Evolutionary conservation across 2,113 vertebrate species (phyloP).

Genomic region (Glareola pratincola): DNA sequence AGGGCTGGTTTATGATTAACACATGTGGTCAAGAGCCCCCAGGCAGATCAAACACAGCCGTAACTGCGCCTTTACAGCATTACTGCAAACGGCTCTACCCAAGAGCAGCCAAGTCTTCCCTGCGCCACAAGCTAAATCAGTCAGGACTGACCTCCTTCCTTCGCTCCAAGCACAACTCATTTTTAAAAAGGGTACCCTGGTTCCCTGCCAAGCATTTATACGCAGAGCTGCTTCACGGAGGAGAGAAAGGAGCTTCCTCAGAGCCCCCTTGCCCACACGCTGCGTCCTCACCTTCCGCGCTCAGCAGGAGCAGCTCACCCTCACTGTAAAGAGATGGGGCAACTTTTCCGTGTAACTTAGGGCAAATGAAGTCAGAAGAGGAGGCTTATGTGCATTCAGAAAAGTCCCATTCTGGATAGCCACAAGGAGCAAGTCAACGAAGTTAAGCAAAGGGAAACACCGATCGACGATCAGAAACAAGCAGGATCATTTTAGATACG

Average conservation of each 20-base stretch:
- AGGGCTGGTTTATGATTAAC: conserved; percentile 25
- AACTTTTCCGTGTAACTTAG: background rate
- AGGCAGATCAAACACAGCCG: background rate
- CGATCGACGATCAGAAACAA: background rate
- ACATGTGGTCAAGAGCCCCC: background rate
- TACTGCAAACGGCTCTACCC: background rate
- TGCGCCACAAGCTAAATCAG: background rate
- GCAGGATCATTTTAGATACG: background rate
- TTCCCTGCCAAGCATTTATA: background rate
- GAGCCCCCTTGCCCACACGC: background rate
- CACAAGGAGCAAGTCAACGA: background rate
- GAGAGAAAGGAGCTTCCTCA: background rate
- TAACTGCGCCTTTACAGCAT: background rate
- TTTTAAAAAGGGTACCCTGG: background rate
- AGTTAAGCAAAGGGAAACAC: background rate
- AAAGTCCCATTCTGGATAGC: background rate
- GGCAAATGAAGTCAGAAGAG: background rate
- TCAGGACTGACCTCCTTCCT: background rate
- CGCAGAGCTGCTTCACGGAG: background rate
- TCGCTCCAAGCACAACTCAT: background rate
- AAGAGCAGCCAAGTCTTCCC: background rate
- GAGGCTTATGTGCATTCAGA: background rate
- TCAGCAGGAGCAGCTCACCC: background rate
- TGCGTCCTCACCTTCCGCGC: fast-evolving
- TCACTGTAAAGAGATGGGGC: background rate